phyloP scores from a whole-genome alignment of 2,888 invertebrate species.

The Mycalesis mineus region DNA sequence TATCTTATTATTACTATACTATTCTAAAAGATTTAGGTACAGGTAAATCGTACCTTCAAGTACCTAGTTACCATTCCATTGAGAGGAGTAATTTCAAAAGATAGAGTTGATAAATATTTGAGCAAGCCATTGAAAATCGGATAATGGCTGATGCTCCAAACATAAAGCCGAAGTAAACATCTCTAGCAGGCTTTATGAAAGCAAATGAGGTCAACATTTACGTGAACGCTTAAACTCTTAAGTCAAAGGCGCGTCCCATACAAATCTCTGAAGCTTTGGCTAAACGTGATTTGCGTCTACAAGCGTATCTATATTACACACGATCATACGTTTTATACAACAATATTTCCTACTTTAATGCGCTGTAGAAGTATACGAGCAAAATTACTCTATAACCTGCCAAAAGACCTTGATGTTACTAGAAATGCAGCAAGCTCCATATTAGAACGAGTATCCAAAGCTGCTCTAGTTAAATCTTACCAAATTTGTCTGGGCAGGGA shows the following conservation, averaged over 20 bases:
- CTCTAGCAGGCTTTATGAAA: neutral
- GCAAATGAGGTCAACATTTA: constrained; percentile 8
- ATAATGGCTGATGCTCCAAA: neutral
- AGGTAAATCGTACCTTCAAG: too few species aligned
- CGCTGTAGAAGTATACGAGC: too few species aligned
- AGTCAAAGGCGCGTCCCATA: neutral
- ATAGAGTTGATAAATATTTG: neutral
- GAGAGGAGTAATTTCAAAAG: neutral
- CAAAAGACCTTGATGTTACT: too few species aligned
- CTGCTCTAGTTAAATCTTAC: too few species aligned
- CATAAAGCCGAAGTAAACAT: neutral
- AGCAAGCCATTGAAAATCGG: neutral
- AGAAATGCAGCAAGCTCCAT: too few species aligned
- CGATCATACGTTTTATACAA: neutral
- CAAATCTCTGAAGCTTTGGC: neutral
- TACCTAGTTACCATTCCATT: neutral
- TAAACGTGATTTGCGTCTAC: constrained; percentile 7
- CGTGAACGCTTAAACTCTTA: constrained; percentile 2
- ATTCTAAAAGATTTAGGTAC: too few species aligned
- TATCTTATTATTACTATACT: too few species aligned
- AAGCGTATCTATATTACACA: neutral
- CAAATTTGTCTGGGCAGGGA: too few species aligned
- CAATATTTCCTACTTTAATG: neutral
- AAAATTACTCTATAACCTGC: too few species aligned
- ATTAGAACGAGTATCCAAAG: too few species aligned